phyloP scores from a whole-genome alignment of 2,113 vertebrate genomes.

The cat (Felis catus) region F.catus_Fca126_mat1.0 CM031424.1:50620501-50621000 shows the following conservation, averaged over 20 bases:
- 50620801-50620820: background rate
- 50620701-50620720: background rate
- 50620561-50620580: conserved; percentile 64
- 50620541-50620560: background rate
- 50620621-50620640: background rate
- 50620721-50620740: background rate
- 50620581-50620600: conserved; percentile 51
- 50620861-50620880: background rate
- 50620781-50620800: background rate
- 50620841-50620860: background rate
- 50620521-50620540: conserved; percentile 64
- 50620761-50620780: background rate
- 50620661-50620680: conserved; percentile 45
- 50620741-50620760: background rate
- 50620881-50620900: conserved; percentile 11
- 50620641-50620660: conserved; percentile 43
- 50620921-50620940: background rate
- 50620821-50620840: background rate
- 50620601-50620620: background rate
- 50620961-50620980: background rate
- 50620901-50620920: background rate
- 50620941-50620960: background rate
- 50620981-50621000: background rate
- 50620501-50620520: conserved; percentile 36
- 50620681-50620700: background rate